A percentile compares a stretch with the other conserved stretches of the same genome.
Evolutionary conservation across 2,113 vertebrate species (phyloP).

Genomic region (Marcusenius ussheri): DNA sequence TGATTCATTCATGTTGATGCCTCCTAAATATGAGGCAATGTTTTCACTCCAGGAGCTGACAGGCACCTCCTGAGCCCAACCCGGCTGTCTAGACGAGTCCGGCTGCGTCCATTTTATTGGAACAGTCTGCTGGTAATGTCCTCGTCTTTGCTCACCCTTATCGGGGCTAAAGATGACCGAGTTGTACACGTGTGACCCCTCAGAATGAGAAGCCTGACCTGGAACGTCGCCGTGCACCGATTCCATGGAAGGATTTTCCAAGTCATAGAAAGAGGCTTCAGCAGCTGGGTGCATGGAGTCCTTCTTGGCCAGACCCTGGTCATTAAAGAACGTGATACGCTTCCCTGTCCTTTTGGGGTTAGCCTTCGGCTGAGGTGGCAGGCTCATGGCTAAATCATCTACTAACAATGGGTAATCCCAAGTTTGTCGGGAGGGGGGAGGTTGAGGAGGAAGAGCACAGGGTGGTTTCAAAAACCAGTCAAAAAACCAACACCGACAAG

Average conservation of each 20-base stretch:
- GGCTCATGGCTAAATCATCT: constrained; percentile 80
- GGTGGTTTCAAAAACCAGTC: not conserved
- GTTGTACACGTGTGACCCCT: constrained; percentile 66
- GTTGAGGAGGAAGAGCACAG: not conserved
- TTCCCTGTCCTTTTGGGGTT: constrained; percentile 84
- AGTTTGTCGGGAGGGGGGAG: not conserved
- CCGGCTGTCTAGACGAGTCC: constrained; percentile 51
- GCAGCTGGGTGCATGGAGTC: constrained; percentile 66
- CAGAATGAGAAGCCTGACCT: constrained; percentile 47
- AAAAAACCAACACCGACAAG: not conserved
- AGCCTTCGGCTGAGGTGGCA: constrained; percentile 85
- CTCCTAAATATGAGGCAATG: constrained; percentile 68
- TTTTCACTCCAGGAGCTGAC: constrained; percentile 69
- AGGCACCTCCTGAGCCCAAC: constrained; percentile 70
- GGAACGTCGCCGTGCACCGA: constrained; percentile 53
- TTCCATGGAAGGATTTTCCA: constrained; percentile 63
- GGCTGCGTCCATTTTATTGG: constrained; percentile 72
- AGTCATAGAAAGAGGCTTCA: constrained; percentile 73
- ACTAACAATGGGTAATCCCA: constrained; percentile 24
- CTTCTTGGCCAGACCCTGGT: constrained; percentile 70
- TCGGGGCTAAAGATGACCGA: constrained; percentile 83
- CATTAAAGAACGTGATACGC: constrained; percentile 77
- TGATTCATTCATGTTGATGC: constrained; percentile 55
- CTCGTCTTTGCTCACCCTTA: constrained; percentile 71
- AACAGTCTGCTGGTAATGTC: constrained; percentile 76